A percentile compares a stretch with the other conserved stretches of the same genome.
Conservation (phyloP, 2,888 invertebrate species). For the Pseudanteris insignis region DNA sequence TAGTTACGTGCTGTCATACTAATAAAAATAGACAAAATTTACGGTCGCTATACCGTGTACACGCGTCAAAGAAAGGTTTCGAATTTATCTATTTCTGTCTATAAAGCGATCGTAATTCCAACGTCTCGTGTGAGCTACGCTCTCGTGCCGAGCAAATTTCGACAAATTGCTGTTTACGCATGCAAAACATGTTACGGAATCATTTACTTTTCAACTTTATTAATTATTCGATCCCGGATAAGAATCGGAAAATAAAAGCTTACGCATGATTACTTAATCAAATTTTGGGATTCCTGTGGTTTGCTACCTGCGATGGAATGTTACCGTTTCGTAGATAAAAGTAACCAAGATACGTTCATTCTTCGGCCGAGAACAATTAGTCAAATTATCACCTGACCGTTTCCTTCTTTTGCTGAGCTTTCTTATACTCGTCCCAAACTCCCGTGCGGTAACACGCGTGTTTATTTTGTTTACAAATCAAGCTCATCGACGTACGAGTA, state of each 20-base stretch:
- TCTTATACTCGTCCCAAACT: too few relatives aligned
- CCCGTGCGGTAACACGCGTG: too few relatives aligned
- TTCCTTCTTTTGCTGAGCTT: too few relatives aligned
- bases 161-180: slow-evolving; percentile 11
- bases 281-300: slow-evolving; percentile 23
- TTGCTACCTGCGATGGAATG: slow-evolving; percentile 21
- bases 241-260: slow-evolving; percentile 25
- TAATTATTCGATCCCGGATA: too few relatives aligned
- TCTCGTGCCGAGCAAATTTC: neutral
- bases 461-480: too few relatives aligned
- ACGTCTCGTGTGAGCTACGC: too few relatives aligned
- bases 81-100: slow-evolving; percentile 17
- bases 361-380: slow-evolving; percentile 25
- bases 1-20: slow-evolving; percentile 27
- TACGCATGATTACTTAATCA: slow-evolving; percentile 18
- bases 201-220: too few relatives aligned
- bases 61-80: slow-evolving; percentile 25
- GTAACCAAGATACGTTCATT: slow-evolving; percentile 16
- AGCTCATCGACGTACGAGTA: too few relatives aligned
- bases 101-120: slow-evolving; percentile 16
- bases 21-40: slow-evolving; percentile 36
- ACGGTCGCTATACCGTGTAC: slow-evolving; percentile 9
- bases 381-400: slow-evolving; percentile 34
- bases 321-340: slow-evolving; percentile 24
- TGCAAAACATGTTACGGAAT: too few relatives aligned